Evolutionary conservation across 2,888 invertebrate genomes (phyloP).

Genomic region (Parnassius apollo): DNA sequence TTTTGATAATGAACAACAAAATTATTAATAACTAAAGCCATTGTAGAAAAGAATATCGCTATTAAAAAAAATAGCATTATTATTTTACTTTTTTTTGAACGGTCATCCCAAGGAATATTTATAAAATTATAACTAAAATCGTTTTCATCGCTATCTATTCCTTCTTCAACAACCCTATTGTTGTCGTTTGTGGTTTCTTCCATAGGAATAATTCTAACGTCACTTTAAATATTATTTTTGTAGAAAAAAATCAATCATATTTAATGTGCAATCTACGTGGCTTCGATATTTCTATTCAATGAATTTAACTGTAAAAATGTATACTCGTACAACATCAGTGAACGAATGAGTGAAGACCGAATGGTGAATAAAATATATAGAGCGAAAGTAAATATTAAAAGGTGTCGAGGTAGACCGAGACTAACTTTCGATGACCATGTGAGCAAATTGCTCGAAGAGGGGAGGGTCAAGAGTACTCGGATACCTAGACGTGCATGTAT

Average conservation of each 20-base stretch:
- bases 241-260: neutral
- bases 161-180: constrained; percentile 49
- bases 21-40: constrained; percentile 51
- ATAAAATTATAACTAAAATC: constrained; percentile 60
- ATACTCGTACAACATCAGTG: too few species aligned
- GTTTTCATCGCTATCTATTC: constrained; percentile 40
- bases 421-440: too few species aligned
- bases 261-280: constrained; percentile 16
- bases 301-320: neutral
- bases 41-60: constrained; percentile 51
- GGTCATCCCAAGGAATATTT: constrained; percentile 65
- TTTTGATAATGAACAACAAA: constrained; percentile 54
- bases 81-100: constrained; percentile 56
- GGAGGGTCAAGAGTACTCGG: too few species aligned
- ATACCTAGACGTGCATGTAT: too few species aligned
- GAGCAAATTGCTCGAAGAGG: too few species aligned
- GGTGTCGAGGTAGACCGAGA: too few species aligned
- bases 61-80: constrained; percentile 51
- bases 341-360: too few species aligned
- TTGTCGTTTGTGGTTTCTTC: constrained; percentile 42
- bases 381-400: too few species aligned
- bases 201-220: constrained; percentile 30
- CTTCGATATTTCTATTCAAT: constrained; percentile 8
- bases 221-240: neutral
- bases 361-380: too few species aligned